Percentiles rank a stretch among this genome's conserved stretches.
These are phyloP conservation scores for Rutilus rutilus DNA, from an alignment of 2,113 vertebrate genomes.

Conservation along the genomic window DNA sequence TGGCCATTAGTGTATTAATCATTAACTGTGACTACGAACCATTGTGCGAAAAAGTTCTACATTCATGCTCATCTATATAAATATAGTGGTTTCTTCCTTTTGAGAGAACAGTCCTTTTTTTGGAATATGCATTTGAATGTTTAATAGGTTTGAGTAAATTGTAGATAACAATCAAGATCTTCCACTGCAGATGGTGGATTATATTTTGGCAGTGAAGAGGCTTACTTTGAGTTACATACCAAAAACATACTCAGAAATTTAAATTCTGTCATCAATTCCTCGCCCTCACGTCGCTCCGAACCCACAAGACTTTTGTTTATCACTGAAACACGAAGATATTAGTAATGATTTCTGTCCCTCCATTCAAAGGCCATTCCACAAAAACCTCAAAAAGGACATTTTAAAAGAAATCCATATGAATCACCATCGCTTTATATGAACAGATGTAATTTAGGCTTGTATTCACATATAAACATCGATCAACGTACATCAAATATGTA, in stretches of 20 bases:
- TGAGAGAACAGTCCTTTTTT: neutral
- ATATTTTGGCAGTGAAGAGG: neutral
- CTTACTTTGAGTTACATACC: neutral
- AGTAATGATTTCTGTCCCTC: neutral
- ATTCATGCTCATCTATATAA: slow-evolving; percentile 1
- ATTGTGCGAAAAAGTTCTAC: neutral
- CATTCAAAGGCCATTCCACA: neutral
- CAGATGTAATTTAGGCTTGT: neutral
- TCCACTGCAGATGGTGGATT: neutral
- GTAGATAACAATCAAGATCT: neutral
- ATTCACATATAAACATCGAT: neutral
- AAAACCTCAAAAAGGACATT: neutral
- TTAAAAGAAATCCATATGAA: neutral
- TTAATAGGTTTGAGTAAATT: neutral
- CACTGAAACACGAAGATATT: neutral
- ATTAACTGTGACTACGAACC: neutral
- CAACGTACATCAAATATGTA: neutral
- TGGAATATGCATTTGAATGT: neutral
- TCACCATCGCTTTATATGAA: too few relatives aligned
- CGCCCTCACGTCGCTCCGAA: neutral
- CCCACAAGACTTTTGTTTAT: neutral
- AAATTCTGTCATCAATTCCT: neutral
- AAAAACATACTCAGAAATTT: neutral
- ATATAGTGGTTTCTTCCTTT: slow-evolving; percentile 21
- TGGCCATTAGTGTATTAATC: neutral